Evolutionary conservation across 2,113 vertebrate species (phyloP), one percentile per base, ranked within the genome.

Genomic region (Leucoraja erinaceus): DNA sequence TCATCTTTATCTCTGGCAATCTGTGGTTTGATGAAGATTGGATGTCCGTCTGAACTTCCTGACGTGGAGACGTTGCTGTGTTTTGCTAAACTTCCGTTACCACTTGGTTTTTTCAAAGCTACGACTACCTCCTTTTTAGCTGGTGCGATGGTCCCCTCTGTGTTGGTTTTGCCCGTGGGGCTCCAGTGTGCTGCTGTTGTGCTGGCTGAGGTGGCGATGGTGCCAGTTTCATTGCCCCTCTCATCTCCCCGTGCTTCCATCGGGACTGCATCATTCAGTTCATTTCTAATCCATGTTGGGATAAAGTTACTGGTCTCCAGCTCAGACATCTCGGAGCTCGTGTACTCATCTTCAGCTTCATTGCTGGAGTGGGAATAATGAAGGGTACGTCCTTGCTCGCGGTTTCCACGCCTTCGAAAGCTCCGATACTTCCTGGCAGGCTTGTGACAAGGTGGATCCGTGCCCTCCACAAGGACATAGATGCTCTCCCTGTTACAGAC

Each of bases 361-460:
- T 90, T 90, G 11, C 88, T 90, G 31, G 88, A 90, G 25, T 90
- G 88, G 1, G 88, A 90, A 70, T 70, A 38, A 33, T 90, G 88
- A 68, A 90, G 88, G 20, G 38, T 1, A 63, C n/a, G 31, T 0
- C 88, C 63, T 11, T 38, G 63, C 4, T 68, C 88, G 9, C 88
- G 66, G 63, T 70, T 70, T 38, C 88, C 88, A 38, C 31, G 63
- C 66, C 25, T 68, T 10, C 88, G 88, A 47, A 90, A 70, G 66
- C 61, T 90, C 8, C 88, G 88, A 8, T 38, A 70, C 70, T 33
- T 70, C 88, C 63, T 90, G 31, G 33, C 63, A 33, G 33, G 61
- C 88, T 9, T 70, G 8, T 90, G 66, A 63, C 31, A 90, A 10
- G 66, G 66, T 14, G 63, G 88, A 47, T 70, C 31, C 20, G n/a